Base-by-base conservation (phyloP, 2,888 invertebrate genomes). In the Leistus spinibarbis region DNA sequence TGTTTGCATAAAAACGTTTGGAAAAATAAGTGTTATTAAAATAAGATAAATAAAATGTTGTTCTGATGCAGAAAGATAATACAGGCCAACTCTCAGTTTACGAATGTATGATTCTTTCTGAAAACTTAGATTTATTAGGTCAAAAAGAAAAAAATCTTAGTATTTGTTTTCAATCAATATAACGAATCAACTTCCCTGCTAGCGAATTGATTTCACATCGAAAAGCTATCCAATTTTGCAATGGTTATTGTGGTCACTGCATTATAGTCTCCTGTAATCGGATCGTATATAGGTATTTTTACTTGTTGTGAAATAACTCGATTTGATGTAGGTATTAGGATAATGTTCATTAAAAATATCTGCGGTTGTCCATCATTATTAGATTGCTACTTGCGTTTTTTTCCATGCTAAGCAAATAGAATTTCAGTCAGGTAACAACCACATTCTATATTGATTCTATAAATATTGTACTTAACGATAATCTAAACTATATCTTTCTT, bases 331-430 rank as follows among this genome's bases (percentile, higher is more conserved):
- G 23, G 64, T 65, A 72, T 72, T 72, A 72, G 72, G 72, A 72
- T 56, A 72, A 65, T 65, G 66, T 66, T 72, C 72, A 72, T 66
- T 72, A 72, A 72, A 69, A 71, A 71, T 71, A 54, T 63, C 71
- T 71, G 60, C 60, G 64, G 65, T 69, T 62, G 60, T 7, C 7
- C 69, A 40, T 69, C 69, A 69, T 69, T 69, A 69, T 40, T 16
- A 10, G 60, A 20, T 60, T 69, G 60, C 24, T 71, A 16, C n/a
- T n/a, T n/a, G n/a, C n/a, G n/a, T n/a, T n/a, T n/a, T n/a, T n/a
- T n/a, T n/a, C n/a, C n/a, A n/a, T n/a, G n/a, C n/a, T n/a, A 23
- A 27, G 27, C 22, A 71, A 71, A 71, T 71, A 64, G 64, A 64
- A 71, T 69, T 57, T 69, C 69, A 69, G 57, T 69, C 57, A 57